Conservation (phyloP, 2,888 invertebrate genomes). For the Acanthosepion lycidas region DNA sequence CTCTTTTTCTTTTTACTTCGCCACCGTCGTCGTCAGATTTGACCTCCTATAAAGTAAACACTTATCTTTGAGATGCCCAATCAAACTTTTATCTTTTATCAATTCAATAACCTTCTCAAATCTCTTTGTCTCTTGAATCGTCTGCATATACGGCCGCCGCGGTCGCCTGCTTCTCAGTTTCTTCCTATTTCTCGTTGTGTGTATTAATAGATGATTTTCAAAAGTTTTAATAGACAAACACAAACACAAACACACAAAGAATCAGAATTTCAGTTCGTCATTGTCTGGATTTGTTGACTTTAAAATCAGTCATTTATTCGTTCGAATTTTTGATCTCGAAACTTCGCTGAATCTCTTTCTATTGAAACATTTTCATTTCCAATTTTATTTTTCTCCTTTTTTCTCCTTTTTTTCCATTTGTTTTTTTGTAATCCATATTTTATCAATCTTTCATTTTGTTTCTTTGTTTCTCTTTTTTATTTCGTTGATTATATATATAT, state of each 20-base stretch:
- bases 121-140: background rate
- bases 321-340: too few relatives aligned
- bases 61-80: background rate
- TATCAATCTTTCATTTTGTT: background rate
- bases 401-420: background rate
- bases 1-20: background rate
- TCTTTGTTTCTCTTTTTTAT: background rate
- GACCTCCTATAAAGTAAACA: background rate
- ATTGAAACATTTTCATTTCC: too few relatives aligned
- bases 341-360: too few relatives aligned
- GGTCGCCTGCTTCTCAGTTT: background rate
- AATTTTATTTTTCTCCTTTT: background rate
- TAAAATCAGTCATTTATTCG: too few relatives aligned
- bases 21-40: background rate
- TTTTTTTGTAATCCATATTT: background rate
- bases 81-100: background rate
- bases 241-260: too few relatives aligned
- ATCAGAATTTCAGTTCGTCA: too few relatives aligned
- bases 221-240: too few relatives aligned
- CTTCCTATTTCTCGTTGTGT: background rate
- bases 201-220: too few relatives aligned
- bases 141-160: background rate
- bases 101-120: slow-evolving; percentile 16
- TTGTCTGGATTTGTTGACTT: too few relatives aligned
- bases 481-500: background rate